Evolutionary conservation across 1,140 invertebrate species (phyloP), one percentile per base, ranked within the genome.

Genomic region (Cepaea nemoralis): DNA sequence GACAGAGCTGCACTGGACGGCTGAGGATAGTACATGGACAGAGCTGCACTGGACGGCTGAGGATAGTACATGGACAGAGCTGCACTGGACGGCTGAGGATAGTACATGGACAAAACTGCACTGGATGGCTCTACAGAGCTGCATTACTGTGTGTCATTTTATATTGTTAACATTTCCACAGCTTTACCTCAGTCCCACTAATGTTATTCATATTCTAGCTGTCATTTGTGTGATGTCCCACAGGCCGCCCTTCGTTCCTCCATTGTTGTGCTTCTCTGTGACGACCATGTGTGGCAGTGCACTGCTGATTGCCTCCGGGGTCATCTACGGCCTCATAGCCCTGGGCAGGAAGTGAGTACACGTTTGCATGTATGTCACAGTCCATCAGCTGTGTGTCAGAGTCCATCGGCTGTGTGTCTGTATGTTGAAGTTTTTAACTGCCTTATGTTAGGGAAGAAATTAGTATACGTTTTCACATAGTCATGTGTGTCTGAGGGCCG

Each of bases 271-370:
- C 90, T 90, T 94, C n/a, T 94, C 93, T 45, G 69, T 96, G 35
- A 93, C 93, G 84, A 96, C 95, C 83, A 92, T 97, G 85, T 94
- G 98, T 90, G 96, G 96, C 85, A 94, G 95, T 92, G 96, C 95
- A 45, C 90, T 97, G 48, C 95, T 98, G 87, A 96, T 98, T 92
- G 94, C 92, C 19, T 96, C 96, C 71, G 97, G 97, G 55, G 93
- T 96, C 77, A 93, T 98, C 48, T 98, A 99, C 91, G 97, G 96
- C 87, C 94, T 98, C 93, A 97, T 98, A 96, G 95, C 97, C 39
- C 93, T 98, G 22, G 93, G 92, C 14, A 93, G 90, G 88, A 93
- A 93, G 92, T 93, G 86, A 89, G 89, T 86, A 19, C 31, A 50
- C n/a, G n/a, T n/a, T n/a, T n/a, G n/a, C n/a, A n/a, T n/a, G n/a